Evolutionary conservation across 1,140 invertebrate species (phyloP).

Genomic region (Drosophila murphyi): DNA sequence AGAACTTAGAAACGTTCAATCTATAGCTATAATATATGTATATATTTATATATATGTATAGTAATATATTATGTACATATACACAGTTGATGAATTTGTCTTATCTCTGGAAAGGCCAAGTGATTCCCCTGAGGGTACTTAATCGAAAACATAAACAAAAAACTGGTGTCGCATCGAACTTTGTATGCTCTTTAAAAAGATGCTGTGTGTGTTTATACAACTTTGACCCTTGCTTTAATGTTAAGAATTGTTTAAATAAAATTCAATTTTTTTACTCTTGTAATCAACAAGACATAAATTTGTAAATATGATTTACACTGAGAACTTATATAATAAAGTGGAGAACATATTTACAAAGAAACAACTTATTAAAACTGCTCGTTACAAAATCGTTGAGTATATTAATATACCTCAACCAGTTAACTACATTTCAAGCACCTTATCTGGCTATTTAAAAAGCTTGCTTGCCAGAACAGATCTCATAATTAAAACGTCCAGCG

Average conservation of each 20-base stretch:
- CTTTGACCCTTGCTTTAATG: too few species aligned
- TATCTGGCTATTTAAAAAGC: slow-evolving; percentile 59
- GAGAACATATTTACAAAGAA: too few species aligned
- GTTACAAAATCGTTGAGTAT: background rate
- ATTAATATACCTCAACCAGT: background rate
- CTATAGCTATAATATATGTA: slow-evolving; percentile 8
- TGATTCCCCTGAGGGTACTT: slow-evolving; percentile 60
- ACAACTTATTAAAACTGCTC: background rate
- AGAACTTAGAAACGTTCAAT: background rate
- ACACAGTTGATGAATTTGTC: slow-evolving; percentile 11
- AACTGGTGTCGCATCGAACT: background rate
- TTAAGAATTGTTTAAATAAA: too few species aligned
- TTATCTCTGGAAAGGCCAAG: slow-evolving; percentile 51
- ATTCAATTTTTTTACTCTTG: too few species aligned
- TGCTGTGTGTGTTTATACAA: too few species aligned
- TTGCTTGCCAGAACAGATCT: background rate
- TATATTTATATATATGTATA: slow-evolving; percentile 9
- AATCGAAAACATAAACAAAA: slow-evolving; percentile 24
- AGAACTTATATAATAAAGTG: background rate
- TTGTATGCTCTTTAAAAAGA: background rate
- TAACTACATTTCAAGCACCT: background rate
- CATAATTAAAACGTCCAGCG: slow-evolving; percentile 23
- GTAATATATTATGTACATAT: slow-evolving; percentile 19
- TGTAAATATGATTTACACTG: background rate
- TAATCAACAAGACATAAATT: too few species aligned